Base-by-base conservation (phyloP, 2,888 invertebrate genomes). In the Plagodis dolabraria region DNA sequence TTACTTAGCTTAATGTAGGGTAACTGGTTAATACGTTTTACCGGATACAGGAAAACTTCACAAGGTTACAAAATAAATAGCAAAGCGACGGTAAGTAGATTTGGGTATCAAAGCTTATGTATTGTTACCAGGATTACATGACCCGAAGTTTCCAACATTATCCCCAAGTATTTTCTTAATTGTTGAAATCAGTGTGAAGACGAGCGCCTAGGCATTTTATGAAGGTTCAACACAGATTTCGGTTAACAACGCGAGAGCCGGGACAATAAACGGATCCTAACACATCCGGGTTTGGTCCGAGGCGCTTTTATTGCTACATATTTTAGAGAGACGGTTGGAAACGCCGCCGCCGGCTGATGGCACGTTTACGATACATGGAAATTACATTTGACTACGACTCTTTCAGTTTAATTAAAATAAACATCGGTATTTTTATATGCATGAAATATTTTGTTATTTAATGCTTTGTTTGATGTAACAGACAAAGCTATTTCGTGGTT, bases 181-280 rank as follows among this genome's bases (percentile, higher is more conserved):
- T 53, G 60, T 53, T 47, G 22, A 46, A 62, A 57, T 57, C 54
- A 53, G 57, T 51, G 51, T 48, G 43, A 47, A 62, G 57, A 51
- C 53, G 49, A 49, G 53, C 53, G 48, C 38, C 56, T 53, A 49
- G 49, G 53, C 42, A 53, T 53, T 86, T 87, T 83, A 85, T 86
- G 78, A 79, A 79, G 83, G 80, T 79, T 74, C 77, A 74, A 73
- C 74, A 72, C 75, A 81, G 82, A 82, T 83, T 83, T 79, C 72
- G 79, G 77, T 70, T 72, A 77, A 74, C 79, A 80, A 80, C 86
- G 82, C 82, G 84, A 80, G 77, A 80, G 77, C 74, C 66, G 62
- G 74, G 78, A 84, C 85, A 86, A 89, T 89, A 89, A 89, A 90
- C 80, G 86, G 75, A 79, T 83, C 82, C 85, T 80, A 80, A 87